phyloP scores from a whole-genome alignment of 2,888 invertebrate species.

The Plebejus argus region DNA sequence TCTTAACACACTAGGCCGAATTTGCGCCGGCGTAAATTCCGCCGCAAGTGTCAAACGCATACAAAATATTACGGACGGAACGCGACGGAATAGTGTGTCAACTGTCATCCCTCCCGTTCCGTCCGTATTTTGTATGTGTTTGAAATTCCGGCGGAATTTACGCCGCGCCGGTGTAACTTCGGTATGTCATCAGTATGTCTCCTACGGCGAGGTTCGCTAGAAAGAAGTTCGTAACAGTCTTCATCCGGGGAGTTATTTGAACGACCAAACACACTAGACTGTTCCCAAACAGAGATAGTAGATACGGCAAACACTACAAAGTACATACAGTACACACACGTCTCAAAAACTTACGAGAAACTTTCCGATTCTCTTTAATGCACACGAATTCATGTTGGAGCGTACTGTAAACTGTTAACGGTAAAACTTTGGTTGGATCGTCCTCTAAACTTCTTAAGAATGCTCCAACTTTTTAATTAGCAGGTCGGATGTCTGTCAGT shows the following conservation, averaged over 20 bases:
- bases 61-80: too few relatives aligned
- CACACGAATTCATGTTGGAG: conserved; percentile 36
- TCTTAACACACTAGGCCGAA: too few relatives aligned
- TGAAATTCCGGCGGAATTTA: too few relatives aligned
- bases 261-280: conserved; percentile 94
- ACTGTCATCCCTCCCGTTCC: too few relatives aligned
- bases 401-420: conserved; percentile 36
- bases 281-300: conserved; percentile 87
- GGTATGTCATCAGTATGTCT: conserved; percentile 95
- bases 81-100: too few relatives aligned
- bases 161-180: too few relatives aligned
- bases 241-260: conserved; percentile 90
- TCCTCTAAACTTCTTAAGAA: neutral
- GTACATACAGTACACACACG: conserved; percentile 85
- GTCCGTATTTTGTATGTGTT: too few relatives aligned
- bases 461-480: too few relatives aligned
- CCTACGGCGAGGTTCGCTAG: conserved; percentile 94
- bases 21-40: too few relatives aligned
- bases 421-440: neutral
- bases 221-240: conserved; percentile 95
- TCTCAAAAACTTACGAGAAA: conserved; percentile 80
- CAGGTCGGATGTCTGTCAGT: too few relatives aligned
- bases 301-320: conserved; percentile 84
- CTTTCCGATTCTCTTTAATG: conserved; percentile 57
- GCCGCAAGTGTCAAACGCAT: too few relatives aligned